Percentiles rank a stretch among this genome's conserved stretches.
Conservation (phyloP, 2,797 vertebrate species). For the Microctenopoma steveboyesi region DNA sequence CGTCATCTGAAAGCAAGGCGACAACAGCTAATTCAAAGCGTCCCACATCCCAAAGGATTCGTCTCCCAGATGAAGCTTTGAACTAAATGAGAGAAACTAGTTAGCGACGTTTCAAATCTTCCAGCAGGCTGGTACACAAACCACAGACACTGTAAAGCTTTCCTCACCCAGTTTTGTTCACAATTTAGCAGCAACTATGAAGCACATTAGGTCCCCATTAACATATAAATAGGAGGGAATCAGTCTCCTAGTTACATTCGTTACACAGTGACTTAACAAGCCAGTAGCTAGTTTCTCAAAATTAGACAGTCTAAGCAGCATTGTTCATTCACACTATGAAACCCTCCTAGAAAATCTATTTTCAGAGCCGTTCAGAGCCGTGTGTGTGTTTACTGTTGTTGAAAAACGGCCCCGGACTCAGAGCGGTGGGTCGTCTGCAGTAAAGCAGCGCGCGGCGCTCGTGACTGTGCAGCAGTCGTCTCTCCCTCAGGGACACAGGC, state of each 20-base stretch:
- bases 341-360: neutral
- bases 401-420: slow-evolving; percentile 47
- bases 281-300: slow-evolving; percentile 8
- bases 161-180: slow-evolving; percentile 25
- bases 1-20: slow-evolving; percentile 54
- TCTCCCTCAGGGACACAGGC: slow-evolving; percentile 34
- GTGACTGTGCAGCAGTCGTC: slow-evolving; percentile 41
- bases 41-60: slow-evolving; percentile 51
- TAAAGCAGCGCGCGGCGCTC: slow-evolving; percentile 34
- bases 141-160: slow-evolving; percentile 20
- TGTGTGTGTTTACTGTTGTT: slow-evolving; percentile 60
- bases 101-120: slow-evolving; percentile 55
- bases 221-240: slow-evolving; percentile 12
- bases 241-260: slow-evolving; percentile 4
- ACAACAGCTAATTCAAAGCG: slow-evolving; percentile 67
- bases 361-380: slow-evolving; percentile 46
- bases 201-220: slow-evolving; percentile 1
- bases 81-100: slow-evolving; percentile 55
- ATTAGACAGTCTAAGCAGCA: neutral
- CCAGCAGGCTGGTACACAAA: slow-evolving; percentile 25
- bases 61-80: slow-evolving; percentile 54
- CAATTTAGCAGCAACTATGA: neutral
- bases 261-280: neutral
- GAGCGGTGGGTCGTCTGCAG: slow-evolving; percentile 52
- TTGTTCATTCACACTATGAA: slow-evolving; percentile 1